Percentiles rank a stretch among this genome's conserved stretches.
These are phyloP conservation scores for Neostethus bicornis DNA, from an alignment of 2,797 vertebrate species.

Conservation along the genomic window DNA sequence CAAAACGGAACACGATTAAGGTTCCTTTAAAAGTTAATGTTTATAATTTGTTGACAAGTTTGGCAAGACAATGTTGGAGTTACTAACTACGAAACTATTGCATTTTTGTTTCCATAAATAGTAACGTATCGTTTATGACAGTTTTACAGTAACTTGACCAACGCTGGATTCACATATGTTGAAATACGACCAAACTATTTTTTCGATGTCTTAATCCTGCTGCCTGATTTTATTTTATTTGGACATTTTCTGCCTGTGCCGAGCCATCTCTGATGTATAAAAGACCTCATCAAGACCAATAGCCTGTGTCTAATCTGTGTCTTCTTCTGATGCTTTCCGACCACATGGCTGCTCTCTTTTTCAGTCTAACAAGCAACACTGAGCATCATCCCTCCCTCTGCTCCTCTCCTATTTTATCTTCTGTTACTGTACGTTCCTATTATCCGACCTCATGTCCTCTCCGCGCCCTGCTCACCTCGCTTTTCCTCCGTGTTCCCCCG, in stretches of 20 bases:
- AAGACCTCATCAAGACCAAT: slow-evolving; percentile 65
- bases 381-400: slow-evolving; percentile 14
- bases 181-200: slow-evolving; percentile 15
- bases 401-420: slow-evolving; percentile 13
- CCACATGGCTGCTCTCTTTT: slow-evolving; percentile 43
- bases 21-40: too few relatives aligned
- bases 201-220: slow-evolving; percentile 2
- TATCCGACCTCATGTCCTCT: background rate
- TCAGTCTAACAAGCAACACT: slow-evolving; percentile 39
- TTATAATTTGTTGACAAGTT: too few relatives aligned
- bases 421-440: slow-evolving; percentile 7
- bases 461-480: background rate
- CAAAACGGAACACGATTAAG: too few relatives aligned
- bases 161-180: slow-evolving; percentile 29
- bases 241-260: slow-evolving; percentile 33
- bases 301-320: slow-evolving; percentile 64
- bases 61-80: too few relatives aligned
- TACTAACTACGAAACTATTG: too few relatives aligned
- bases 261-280: slow-evolving; percentile 63
- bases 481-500: slow-evolving; percentile 7
- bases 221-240: background rate
- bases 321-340: slow-evolving; percentile 56
- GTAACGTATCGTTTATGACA: too few relatives aligned
- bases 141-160: too few relatives aligned
- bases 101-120: too few relatives aligned